These are phyloP conservation scores for Delia radicum DNA, from an alignment of 1,140 invertebrate species.

Conservation along the genomic window DNA sequence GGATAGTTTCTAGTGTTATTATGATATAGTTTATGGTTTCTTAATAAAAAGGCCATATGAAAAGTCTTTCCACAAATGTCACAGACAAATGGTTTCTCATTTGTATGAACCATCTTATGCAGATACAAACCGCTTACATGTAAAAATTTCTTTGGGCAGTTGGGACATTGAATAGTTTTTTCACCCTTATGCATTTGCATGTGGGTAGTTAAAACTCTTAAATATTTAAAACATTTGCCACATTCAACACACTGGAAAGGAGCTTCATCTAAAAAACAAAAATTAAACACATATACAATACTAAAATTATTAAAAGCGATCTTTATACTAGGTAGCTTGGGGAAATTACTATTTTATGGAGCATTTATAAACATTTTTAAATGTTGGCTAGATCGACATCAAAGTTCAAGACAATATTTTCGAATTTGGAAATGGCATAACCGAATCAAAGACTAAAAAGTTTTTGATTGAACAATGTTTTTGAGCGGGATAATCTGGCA, in stretches of 20 bases:
- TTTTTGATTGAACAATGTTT: too few species aligned
- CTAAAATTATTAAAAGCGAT: too few species aligned
- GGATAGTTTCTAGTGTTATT: conserved; percentile 63
- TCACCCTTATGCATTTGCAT: conserved; percentile 61
- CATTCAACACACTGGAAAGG: conserved; percentile 66
- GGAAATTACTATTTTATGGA: too few species aligned
- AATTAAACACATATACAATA: too few species aligned
- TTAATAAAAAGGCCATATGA: conserved; percentile 68
- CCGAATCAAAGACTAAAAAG: too few species aligned
- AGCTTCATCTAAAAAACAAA: conserved; percentile 56
- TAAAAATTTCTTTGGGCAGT: conserved; percentile 62
- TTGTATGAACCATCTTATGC: conserved; percentile 60
- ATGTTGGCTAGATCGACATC: too few species aligned
- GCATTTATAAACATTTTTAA: too few species aligned
- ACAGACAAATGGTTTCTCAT: conserved; percentile 66
- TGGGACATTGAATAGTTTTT: conserved; percentile 60
- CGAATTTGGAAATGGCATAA: too few species aligned
- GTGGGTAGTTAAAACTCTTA: conserved; percentile 64
- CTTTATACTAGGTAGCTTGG: too few species aligned
- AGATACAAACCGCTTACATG: conserved; percentile 63
- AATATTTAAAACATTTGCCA: conserved; percentile 62
- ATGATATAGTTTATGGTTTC: conserved; percentile 62
- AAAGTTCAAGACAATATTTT: too few species aligned
- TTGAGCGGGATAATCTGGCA: too few species aligned
- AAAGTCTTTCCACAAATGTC: conserved; percentile 69